phyloP scores from a whole-genome alignment of 1,140 invertebrate genomes.

The Sitophilus oryzae region DNA sequence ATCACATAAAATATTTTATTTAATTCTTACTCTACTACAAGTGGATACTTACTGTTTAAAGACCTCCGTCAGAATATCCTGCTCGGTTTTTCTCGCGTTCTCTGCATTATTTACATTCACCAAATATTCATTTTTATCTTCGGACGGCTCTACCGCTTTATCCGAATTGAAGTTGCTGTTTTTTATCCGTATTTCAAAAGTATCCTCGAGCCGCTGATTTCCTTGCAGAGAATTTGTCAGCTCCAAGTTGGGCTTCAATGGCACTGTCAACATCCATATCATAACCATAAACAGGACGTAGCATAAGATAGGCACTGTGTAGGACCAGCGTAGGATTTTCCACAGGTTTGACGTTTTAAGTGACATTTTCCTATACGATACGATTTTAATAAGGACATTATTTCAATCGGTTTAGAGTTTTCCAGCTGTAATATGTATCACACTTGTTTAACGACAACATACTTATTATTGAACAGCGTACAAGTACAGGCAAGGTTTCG shows the following conservation, averaged over 20 bases:
- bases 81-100: conserved; percentile 42
- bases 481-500: neutral
- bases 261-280: conserved; percentile 41
- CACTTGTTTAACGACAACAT: neutral
- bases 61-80: conserved; percentile 47
- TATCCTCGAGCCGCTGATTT: conserved; percentile 31
- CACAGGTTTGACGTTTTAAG: neutral
- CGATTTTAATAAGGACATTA: neutral
- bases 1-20: too few relatives aligned
- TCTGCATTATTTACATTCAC: conserved; percentile 39
- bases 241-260: conserved; percentile 37
- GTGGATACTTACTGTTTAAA: conserved; percentile 43
- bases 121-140: conserved; percentile 40
- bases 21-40: too few relatives aligned
- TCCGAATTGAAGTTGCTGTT: conserved; percentile 43
- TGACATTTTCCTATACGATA: neutral
- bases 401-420: neutral
- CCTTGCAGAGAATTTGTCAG: neutral
- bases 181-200: conserved; percentile 40
- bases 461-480: neutral
- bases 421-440: neutral
- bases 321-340: conserved; percentile 38
- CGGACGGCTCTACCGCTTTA: conserved; percentile 21
- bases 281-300: conserved; percentile 39
- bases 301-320: conserved; percentile 39